These are phyloP conservation scores for Ceratitis capitata DNA, from an alignment of 1,140 invertebrate genomes.

Conservation along the genomic window DNA sequence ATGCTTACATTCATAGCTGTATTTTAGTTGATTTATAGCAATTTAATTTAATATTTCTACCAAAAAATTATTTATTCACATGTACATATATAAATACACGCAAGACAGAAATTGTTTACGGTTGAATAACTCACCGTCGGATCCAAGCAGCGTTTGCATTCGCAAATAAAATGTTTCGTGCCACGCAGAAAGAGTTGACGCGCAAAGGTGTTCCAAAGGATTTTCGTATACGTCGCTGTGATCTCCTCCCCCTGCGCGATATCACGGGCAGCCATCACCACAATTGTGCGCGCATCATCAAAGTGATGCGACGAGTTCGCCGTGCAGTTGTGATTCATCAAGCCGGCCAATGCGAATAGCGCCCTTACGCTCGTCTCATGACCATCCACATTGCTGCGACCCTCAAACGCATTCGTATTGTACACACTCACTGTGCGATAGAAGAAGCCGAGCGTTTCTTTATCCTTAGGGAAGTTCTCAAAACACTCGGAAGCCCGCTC, in stretches of 20 bases:
- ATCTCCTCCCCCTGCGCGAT: constrained; percentile 76
- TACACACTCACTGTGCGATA: constrained; percentile 70
- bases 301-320: constrained; percentile 79
- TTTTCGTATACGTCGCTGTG: constrained; percentile 76
- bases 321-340: constrained; percentile 80
- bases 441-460: constrained; percentile 69
- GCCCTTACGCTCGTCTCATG: constrained; percentile 71
- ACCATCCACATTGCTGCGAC: constrained; percentile 67
- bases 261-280: constrained; percentile 71
- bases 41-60: not conserved
- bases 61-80: no score
- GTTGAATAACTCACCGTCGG: constrained; percentile 68
- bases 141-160: constrained; percentile 77
- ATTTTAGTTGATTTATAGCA: not conserved
- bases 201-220: constrained; percentile 77
- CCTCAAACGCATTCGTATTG: constrained; percentile 82
- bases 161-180: constrained; percentile 81
- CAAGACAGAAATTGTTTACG: not conserved
- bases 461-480: constrained; percentile 69
- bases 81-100: not conserved
- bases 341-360: constrained; percentile 76
- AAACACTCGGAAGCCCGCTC: constrained; percentile 70
- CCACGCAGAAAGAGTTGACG: constrained; percentile 73
- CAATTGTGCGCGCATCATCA: constrained; percentile 70
- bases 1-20: no score